A percentile compares a stretch with the other conserved stretches of the same genome.
phyloP scores from a whole-genome alignment of 1,140 invertebrate species.

The Temnothorax nylanderi region DNA sequence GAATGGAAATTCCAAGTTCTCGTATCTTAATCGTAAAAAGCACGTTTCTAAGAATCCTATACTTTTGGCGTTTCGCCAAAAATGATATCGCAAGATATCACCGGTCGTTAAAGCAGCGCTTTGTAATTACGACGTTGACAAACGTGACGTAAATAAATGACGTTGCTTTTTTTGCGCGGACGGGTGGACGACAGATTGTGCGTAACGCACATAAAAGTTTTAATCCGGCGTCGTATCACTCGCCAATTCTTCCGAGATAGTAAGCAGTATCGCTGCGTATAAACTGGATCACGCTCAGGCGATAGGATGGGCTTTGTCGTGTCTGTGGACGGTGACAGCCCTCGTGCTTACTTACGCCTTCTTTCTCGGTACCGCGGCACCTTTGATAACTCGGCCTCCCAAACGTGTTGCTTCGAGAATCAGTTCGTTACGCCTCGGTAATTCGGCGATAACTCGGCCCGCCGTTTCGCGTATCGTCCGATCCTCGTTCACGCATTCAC shows the following conservation, averaged over 20 bases:
- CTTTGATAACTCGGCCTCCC: conserved; percentile 58
- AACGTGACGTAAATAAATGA: conserved; percentile 8
- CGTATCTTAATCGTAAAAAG: neutral
- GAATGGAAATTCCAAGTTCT: neutral
- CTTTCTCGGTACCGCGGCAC: conserved; percentile 79
- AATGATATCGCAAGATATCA: conserved; percentile 10
- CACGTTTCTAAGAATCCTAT: neutral
- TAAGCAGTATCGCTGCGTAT: conserved; percentile 34
- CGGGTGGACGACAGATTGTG: neutral
- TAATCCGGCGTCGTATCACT: neutral
- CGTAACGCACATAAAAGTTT: neutral
- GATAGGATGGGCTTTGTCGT: conserved; percentile 81
- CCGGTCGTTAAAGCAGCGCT: neutral
- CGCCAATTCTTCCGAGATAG: neutral
- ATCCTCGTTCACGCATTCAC: conserved; percentile 48
- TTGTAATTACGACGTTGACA: neutral
- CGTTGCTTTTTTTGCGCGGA: neutral
- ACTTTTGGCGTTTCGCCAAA: neutral
- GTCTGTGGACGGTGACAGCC: conserved; percentile 77
- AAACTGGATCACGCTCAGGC: conserved; percentile 82
- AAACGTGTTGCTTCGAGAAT: conserved; percentile 61
- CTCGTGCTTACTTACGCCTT: conserved; percentile 79
- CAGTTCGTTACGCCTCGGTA: conserved; percentile 40
- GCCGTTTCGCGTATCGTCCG: conserved; percentile 1
- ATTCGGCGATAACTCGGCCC: conserved; percentile 34